Conservation (phyloP, 2,888 invertebrate species). For the Thera britannica region DNA sequence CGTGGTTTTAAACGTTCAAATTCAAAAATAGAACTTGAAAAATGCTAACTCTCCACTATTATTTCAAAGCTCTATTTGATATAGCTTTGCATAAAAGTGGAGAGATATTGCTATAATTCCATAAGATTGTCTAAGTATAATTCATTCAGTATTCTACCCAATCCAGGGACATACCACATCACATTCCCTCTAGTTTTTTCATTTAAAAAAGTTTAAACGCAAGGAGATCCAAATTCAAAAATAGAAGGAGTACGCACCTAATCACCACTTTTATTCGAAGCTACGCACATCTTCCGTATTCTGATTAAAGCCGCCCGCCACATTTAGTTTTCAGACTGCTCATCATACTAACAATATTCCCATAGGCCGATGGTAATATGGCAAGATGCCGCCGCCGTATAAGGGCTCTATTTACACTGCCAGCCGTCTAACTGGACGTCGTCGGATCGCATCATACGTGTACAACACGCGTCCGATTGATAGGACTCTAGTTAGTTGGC, state of each 20-base stretch:
- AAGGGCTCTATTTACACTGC: constrained; percentile 39
- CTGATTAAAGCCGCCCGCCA: constrained; percentile 15
- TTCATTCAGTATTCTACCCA: too few relatives aligned
- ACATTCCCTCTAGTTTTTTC: neutral
- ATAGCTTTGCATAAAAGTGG: too few relatives aligned
- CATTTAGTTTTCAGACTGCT: constrained; percentile 55
- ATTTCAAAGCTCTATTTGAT: too few relatives aligned
- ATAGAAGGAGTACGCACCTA: constrained; percentile 2
- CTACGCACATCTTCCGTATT: constrained; percentile 4
- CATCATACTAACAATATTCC: constrained; percentile 56
- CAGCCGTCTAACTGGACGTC: constrained; percentile 31
- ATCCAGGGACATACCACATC: too few relatives aligned
- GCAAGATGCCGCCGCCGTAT: constrained; percentile 29
- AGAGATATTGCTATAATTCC: too few relatives aligned
- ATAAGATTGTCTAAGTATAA: too few relatives aligned
- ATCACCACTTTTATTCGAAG: constrained; percentile 3
- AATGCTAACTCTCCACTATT: neutral
- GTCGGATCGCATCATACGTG: constrained; percentile 24
- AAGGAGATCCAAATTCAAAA: neutral
- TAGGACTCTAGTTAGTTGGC: constrained; percentile 15
- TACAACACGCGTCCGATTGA: constrained; percentile 25
- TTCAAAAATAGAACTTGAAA: neutral
- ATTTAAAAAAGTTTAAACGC: neutral
- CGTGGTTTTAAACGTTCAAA: neutral
- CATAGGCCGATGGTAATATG: constrained; percentile 44